These are phyloP conservation scores for Tachysurus fulvidraco DNA, from an alignment of 2,113 vertebrate species.

Conservation along the genomic window DNA sequence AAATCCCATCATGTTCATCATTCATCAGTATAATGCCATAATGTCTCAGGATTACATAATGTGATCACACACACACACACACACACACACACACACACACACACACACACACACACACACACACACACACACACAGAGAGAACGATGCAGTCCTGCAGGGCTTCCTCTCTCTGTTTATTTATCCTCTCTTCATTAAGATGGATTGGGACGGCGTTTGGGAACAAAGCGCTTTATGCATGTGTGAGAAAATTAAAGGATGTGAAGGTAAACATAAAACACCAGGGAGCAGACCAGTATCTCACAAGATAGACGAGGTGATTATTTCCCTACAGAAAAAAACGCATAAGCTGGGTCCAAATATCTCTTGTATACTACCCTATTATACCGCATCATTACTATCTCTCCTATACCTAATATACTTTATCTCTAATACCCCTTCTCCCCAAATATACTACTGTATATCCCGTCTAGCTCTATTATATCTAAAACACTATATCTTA, in stretches of 20 bases:
- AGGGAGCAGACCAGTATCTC: neutral
- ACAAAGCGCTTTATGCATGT: constrained; percentile 15
- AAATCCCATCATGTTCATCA: constrained; percentile 21
- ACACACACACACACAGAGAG: neutral
- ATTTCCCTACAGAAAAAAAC: neutral
- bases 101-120: neutral
- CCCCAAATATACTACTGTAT: too few species aligned
- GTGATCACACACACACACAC: too few species aligned
- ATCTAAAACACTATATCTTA: too few species aligned
- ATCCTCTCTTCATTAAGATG: constrained; percentile 9
- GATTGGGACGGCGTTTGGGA: neutral
- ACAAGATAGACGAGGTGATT: neutral
- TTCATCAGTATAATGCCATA: constrained; percentile 8
- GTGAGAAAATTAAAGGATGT: neutral
- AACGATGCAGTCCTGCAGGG: neutral
- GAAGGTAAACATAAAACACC: neutral
- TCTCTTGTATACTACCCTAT: too few species aligned
- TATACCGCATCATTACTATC: too few species aligned
- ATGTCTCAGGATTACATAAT: constrained; percentile 9
- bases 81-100: neutral
- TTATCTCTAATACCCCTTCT: too few species aligned
- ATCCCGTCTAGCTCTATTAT: too few species aligned
- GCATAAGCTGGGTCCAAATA: neutral
- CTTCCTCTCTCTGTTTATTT: constrained; percentile 6
- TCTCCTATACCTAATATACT: too few species aligned